phyloP scores from a whole-genome alignment of 2,888 invertebrate species.

The Lithodes maja region DNA sequence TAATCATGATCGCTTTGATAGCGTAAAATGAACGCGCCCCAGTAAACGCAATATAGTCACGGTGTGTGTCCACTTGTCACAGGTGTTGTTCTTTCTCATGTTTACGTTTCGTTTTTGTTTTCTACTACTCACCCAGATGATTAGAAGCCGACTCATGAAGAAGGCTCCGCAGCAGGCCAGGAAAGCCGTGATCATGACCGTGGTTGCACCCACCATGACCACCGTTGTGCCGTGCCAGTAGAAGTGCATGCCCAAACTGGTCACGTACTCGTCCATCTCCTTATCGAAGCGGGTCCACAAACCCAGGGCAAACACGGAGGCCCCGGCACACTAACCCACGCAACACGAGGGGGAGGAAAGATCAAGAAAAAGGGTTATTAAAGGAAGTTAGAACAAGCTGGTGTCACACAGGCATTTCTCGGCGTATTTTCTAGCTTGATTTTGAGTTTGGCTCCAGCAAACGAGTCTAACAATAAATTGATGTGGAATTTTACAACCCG shows the following conservation, averaged over 20 bases:
- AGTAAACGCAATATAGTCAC: too few relatives aligned
- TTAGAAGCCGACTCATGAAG: slow-evolving; percentile 82
- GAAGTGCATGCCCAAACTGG: slow-evolving; percentile 82
- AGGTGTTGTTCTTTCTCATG: too few relatives aligned
- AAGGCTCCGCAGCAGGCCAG: slow-evolving; percentile 88
- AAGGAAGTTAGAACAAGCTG: not conserved
- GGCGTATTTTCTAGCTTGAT: too few relatives aligned
- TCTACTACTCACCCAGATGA: slow-evolving; percentile 78
- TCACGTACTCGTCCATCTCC: slow-evolving; percentile 88
- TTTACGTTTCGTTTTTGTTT: too few relatives aligned
- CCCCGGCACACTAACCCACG: slow-evolving; percentile 75
- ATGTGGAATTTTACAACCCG: too few relatives aligned
- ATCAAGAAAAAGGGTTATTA: not conserved
- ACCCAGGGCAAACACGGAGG: slow-evolving; percentile 84
- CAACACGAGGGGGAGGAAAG: not conserved
- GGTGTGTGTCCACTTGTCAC: too few relatives aligned
- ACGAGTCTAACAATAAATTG: too few relatives aligned
- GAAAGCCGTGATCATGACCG: slow-evolving; percentile 86
- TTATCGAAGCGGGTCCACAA: slow-evolving; percentile 89
- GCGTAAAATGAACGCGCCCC: too few relatives aligned
- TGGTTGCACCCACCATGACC: slow-evolving; percentile 82
- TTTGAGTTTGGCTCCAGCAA: too few relatives aligned
- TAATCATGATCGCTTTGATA: too few relatives aligned
- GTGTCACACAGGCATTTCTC: too few relatives aligned
- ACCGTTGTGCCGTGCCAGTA: slow-evolving; percentile 91